These are phyloP conservation scores for Colistium nudipinnis DNA, from an alignment of 2,113 vertebrate genomes.

Conservation along the genomic window DNA sequence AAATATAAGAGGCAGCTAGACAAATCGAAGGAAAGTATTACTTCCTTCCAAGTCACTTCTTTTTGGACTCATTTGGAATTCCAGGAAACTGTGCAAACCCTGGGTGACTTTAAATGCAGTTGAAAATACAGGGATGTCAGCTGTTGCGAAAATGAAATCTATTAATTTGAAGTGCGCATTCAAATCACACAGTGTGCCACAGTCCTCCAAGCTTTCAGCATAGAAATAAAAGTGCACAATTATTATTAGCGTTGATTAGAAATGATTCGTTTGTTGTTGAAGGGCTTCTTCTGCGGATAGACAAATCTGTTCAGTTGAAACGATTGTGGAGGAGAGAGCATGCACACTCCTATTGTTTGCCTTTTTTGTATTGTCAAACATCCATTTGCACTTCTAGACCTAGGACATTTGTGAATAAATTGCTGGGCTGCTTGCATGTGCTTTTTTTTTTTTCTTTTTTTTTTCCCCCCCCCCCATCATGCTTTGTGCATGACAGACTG, in stretches of 20 bases:
- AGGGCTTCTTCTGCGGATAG: slow-evolving; percentile 24
- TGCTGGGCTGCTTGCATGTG: slow-evolving; percentile 35
- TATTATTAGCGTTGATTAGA: slow-evolving; percentile 40
- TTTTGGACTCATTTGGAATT: background rate
- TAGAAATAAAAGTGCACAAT: slow-evolving; percentile 35
- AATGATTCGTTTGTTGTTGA: slow-evolving; percentile 55
- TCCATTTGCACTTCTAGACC: slow-evolving; percentile 28
- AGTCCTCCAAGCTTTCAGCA: slow-evolving; percentile 26
- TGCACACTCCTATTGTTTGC: slow-evolving; percentile 47
- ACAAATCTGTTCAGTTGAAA: slow-evolving; percentile 10
- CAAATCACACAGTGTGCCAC: slow-evolving; percentile 38
- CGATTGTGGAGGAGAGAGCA: slow-evolving; percentile 18
- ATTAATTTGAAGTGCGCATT: slow-evolving; percentile 41
- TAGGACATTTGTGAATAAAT: slow-evolving; percentile 48
- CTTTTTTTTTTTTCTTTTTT: slow-evolving; percentile 42
- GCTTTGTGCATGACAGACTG: slow-evolving; percentile 46
- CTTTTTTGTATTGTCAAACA: slow-evolving; percentile 53
- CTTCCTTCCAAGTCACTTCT: background rate
- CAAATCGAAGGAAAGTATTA: too few species aligned
- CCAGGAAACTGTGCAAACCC: background rate
- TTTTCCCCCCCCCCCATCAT: too few species aligned
- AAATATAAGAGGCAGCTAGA: too few species aligned
- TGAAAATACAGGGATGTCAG: slow-evolving; percentile 21
- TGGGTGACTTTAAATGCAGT: background rate
- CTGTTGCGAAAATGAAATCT: slow-evolving; percentile 24